Evolutionary conservation across 1,140 invertebrate species (phyloP), one percentile per base, ranked within the genome.

Genomic region (Drosophila aff.): DNA sequence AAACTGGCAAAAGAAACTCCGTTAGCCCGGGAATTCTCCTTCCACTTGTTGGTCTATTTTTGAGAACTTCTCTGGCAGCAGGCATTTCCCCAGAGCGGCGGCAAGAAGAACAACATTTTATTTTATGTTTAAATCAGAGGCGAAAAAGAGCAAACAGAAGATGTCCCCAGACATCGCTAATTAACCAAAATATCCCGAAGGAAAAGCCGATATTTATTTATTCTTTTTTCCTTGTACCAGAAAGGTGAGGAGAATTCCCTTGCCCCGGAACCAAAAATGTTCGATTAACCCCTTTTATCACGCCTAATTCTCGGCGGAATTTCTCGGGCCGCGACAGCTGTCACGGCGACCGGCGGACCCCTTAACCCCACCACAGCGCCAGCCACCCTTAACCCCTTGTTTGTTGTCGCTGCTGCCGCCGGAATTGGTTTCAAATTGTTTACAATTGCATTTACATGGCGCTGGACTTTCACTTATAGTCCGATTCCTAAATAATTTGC

Each of bases 241-340:
- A 46, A 81, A 81, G 68, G 53, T 77, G 61, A 61, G 66, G 68
- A 60, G 75, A 68, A 66, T 72, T 63, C 69, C 23, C 58, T 11
- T 49, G n/a, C 15, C 47, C 47, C 26, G 28, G 46, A 53, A 31
- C 61, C 23, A 16, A 31, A 40, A n/a, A 38, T 38, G 69, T 87
- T 87, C 85, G 85, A 90, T 89, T 89, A 89, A 89, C 85, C 85
- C 85, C 85, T 89, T 89, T 90, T 85, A 90, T 85, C 85, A 74
- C 81, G 79, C 75, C 78, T 79, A 90, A 89, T 89, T 78, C 85
- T 89, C 85, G 44, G 72, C 38, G 85, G 85, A 69, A 10, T 71
- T 49, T 41, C 18, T 10, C 21, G 15, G 49, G 46, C 26, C 47
- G 61, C 53, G 79, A 66, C 84, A 90, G 84, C 84, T 89, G 84